phyloP scores from a whole-genome alignment of 2,797 vertebrate genomes.

The Esox masquinongy region DNA sequence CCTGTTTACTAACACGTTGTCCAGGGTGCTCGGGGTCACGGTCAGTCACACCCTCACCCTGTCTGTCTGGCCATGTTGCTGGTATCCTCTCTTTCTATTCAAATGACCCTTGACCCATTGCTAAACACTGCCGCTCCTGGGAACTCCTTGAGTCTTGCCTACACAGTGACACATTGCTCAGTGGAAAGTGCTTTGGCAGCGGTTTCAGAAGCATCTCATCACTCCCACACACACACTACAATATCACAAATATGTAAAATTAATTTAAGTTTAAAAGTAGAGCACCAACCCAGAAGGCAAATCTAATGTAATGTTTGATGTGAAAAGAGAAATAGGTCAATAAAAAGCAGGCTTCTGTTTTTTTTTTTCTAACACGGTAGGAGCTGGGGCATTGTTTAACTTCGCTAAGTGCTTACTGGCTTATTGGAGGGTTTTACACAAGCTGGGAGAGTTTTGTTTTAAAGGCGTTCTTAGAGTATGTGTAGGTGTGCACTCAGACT shows the following conservation, averaged over 20 bases:
- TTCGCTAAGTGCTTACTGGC: conserved; percentile 62
- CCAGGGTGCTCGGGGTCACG: conserved; percentile 87
- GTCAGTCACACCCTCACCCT: conserved; percentile 76
- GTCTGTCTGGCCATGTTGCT: conserved; percentile 47
- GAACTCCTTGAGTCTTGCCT: neutral
- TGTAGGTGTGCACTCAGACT: conserved; percentile 23
- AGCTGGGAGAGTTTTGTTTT: conserved; percentile 61
- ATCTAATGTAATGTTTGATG: conserved; percentile 57
- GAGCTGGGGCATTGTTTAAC: conserved; percentile 67
- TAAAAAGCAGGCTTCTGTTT: neutral
- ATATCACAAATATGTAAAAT: conserved; percentile 58
- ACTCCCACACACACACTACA: conserved; percentile 18
- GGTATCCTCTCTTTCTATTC: conserved; percentile 66
- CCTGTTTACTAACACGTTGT: conserved; percentile 96
- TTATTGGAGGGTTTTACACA: conserved; percentile 70
- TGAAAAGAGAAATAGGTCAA: conserved; percentile 24
- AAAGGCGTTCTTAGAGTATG: conserved; percentile 39
- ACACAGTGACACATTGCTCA: neutral
- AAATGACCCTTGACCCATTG: conserved; percentile 66
- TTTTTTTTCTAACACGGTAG: conserved; percentile 57
- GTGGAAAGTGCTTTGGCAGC: neutral
- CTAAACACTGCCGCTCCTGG: conserved; percentile 15
- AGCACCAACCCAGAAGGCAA: conserved; percentile 52
- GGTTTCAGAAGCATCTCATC: neutral
- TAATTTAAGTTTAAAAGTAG: conserved; percentile 51